phyloP scores from a whole-genome alignment of 2,888 invertebrate genomes.

The Tachina lurida region DNA sequence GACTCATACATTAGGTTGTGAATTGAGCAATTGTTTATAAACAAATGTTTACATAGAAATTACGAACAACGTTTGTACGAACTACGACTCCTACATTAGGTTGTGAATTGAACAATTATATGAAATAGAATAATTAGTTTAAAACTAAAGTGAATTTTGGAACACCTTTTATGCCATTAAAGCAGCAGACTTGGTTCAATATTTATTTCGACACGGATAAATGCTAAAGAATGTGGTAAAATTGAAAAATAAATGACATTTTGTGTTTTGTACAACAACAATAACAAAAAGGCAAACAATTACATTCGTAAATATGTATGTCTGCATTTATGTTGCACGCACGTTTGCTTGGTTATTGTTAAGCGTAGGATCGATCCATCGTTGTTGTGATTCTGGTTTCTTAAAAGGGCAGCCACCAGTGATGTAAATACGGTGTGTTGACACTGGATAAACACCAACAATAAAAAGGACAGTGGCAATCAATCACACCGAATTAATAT shows the following conservation, averaged over 20 bases:
- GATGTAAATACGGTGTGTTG: conserved; percentile 39
- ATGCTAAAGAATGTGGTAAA: conserved; percentile 64
- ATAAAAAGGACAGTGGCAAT: conserved; percentile 52
- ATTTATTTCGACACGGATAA: conserved; percentile 64
- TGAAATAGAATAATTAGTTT: too few species aligned
- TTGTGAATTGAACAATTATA: too few species aligned
- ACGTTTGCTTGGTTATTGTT: not conserved
- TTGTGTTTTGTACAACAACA: conserved; percentile 32
- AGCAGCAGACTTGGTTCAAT: conserved; percentile 51
- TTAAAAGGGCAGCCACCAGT: conserved; percentile 36
- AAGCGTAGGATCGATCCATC: conserved; percentile 29
- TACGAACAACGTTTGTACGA: too few species aligned
- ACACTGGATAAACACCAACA: conserved; percentile 60
- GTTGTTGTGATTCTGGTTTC: conserved; percentile 51
- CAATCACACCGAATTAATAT: conserved; percentile 61
- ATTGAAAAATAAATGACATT: conserved; percentile 59
- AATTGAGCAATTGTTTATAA: too few species aligned
- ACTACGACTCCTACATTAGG: too few species aligned
- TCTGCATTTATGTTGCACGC: not conserved
- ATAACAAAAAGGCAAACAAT: conserved; percentile 15
- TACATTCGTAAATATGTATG: not conserved
- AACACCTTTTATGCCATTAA: too few species aligned
- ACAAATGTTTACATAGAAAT: too few species aligned
- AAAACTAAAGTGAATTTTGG: too few species aligned
- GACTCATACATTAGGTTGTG: too few species aligned